Percentiles rank a stretch among this genome's conserved stretches.
Evolutionary conservation across 1,140 invertebrate species (phyloP).

Genomic region (Latrodectus geometricus): DNA sequence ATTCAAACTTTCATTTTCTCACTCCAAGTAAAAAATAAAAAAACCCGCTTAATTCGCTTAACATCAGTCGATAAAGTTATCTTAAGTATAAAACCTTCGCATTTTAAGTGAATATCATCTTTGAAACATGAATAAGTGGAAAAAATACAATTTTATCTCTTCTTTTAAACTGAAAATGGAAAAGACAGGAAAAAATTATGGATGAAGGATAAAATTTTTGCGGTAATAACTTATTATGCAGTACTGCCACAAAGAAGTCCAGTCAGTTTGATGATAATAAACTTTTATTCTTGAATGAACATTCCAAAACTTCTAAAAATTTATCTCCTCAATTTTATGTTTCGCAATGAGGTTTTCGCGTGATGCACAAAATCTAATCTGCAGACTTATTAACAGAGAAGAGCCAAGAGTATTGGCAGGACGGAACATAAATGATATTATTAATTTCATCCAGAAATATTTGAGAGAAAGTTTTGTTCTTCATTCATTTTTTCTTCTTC

Average conservation of each 20-base stretch:
- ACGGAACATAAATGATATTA: slow-evolving; percentile 38
- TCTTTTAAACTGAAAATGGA: neutral
- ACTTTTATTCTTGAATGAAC: slow-evolving; percentile 14
- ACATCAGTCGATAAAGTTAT: too few species aligned
- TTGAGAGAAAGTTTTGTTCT: neutral
- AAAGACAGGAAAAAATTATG: too few species aligned
- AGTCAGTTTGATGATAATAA: slow-evolving; percentile 8
- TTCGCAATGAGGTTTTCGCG: slow-evolving; percentile 47
- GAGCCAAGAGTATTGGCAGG: slow-evolving; percentile 26
- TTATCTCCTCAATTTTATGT: slow-evolving; percentile 11
- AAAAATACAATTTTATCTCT: too few species aligned
- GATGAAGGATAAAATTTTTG: too few species aligned
- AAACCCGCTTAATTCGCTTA: too few species aligned
- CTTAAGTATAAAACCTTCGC: too few species aligned
- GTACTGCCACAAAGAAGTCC: neutral
- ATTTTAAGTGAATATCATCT: too few species aligned
- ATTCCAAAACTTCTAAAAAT: slow-evolving; percentile 4
- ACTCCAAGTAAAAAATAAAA: too few species aligned
- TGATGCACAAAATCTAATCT: slow-evolving; percentile 19
- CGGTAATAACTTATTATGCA: too few species aligned
- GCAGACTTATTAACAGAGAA: slow-evolving; percentile 10
- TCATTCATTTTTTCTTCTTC: too few species aligned
- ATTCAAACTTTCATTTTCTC: too few species aligned
- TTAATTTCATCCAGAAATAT: slow-evolving; percentile 24
- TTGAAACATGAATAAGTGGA: too few species aligned